Conservation (phyloP, 2,113 vertebrate genomes). For the Corvus cornix region DNA sequence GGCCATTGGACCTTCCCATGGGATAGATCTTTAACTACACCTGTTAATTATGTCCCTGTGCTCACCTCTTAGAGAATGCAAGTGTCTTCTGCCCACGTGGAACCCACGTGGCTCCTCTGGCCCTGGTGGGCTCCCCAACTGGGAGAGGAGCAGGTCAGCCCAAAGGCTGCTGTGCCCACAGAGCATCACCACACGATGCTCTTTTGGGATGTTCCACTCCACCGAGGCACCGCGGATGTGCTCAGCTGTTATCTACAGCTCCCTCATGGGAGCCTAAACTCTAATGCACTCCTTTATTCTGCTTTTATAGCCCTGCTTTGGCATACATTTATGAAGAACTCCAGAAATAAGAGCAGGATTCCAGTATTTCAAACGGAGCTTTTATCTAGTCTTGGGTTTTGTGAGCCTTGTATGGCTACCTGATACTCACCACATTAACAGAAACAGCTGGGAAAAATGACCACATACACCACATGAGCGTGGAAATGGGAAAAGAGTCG, state of each 20-base stretch:
- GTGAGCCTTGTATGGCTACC: not conserved
- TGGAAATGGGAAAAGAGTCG: not conserved
- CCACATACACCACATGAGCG: not conserved
- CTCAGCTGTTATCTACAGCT: not conserved
- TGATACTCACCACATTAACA: not conserved
- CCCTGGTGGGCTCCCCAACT: not conserved
- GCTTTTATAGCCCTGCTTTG: not conserved
- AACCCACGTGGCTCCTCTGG: not conserved
- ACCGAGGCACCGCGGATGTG: fast-evolving
- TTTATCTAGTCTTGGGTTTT: not conserved
- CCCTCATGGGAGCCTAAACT: not conserved
- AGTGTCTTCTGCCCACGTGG: fast-evolving
- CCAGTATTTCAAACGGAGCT: not conserved
- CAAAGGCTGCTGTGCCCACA: not conserved
- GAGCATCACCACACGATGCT: fast-evolving
- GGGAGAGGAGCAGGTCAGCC: not conserved
- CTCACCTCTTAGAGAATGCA: not conserved
- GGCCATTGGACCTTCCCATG: fast-evolving
- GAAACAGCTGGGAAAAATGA: not conserved
- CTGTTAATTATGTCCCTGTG: not conserved
- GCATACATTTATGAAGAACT: not conserved
- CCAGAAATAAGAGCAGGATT: not conserved
- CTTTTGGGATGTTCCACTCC: not conserved
- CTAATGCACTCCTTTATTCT: not conserved
- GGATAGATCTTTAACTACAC: fast-evolving